Percentiles rank a stretch among this genome's conserved stretches.
phyloP scores from a whole-genome alignment of 1,140 invertebrate genomes.

The Aleiodes sp. region DNA sequence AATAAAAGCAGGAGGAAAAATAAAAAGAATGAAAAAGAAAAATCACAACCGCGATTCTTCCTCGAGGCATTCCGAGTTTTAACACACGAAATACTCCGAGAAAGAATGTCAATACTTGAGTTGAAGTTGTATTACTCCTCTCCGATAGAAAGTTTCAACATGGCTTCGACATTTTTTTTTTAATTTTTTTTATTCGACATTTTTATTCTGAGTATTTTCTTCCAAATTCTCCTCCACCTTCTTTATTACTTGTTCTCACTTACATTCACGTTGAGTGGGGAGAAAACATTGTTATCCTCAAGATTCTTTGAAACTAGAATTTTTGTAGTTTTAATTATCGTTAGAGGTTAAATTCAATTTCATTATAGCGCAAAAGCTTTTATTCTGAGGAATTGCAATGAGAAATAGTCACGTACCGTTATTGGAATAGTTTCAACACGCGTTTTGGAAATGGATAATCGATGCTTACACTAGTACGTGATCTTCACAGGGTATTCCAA shows the following conservation, averaged over 20 bases:
- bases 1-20: too few relatives aligned
- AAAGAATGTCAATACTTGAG: neutral
- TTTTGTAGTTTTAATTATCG: too few relatives aligned
- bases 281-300: too few relatives aligned
- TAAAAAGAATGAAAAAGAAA: neutral
- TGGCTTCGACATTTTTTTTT: neutral
- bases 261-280: neutral
- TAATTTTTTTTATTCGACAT: neutral
- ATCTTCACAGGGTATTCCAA: neutral
- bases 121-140: neutral
- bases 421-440: neutral
- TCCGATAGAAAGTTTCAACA: neutral
- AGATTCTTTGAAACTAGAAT: too few relatives aligned
- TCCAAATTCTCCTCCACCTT: too few relatives aligned
- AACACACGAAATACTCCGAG: neutral
- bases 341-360: too few relatives aligned
- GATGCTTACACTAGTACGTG: neutral
- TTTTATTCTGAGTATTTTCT: too few relatives aligned
- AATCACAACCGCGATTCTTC: neutral
- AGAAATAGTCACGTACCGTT: neutral
- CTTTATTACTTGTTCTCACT: neutral
- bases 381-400: neutral
- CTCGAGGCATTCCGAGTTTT: neutral
- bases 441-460: neutral
- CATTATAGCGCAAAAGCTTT: neutral